Base-by-base conservation (phyloP, 2,797 vertebrate genomes). In the Poecilia wingei region DNA sequence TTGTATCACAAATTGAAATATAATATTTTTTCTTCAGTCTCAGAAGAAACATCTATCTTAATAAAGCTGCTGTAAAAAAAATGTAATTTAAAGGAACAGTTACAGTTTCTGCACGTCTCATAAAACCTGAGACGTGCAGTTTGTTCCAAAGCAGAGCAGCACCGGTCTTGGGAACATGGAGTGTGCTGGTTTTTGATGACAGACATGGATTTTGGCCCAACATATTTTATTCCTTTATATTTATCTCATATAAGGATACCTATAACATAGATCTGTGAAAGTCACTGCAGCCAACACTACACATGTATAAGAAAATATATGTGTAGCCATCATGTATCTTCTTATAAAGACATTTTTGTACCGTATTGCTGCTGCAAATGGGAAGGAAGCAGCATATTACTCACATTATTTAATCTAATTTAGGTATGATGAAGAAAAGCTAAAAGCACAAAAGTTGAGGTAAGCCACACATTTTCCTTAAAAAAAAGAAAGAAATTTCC, bases 371-470 rank as follows among this genome's bases (percentile, higher is more conserved):
- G 36, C 20, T 28, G 79, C 6, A 5, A 31, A 16, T 78, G 72
- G 49, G 72, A 8, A 81, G 71, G 46, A 45, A 41, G 61, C 14
- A 7, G 18, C 9, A 61, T 25, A 72, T 72, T 31, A 47, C 14
- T 49, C 18, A 39, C 2, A 43, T 74, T 77, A 61, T 82, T 10
- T 75, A n/a, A 68, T 4, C 41, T 79, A n/a, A 70, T 79, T 80
- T 70, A 99, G 98, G 76, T 99, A 96, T 0, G 97, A 99, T 43
- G 97, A 99, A 4, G 98, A 99, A 87, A 96, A 97, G 88, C 93
- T 96, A 78, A 96, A 94, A 93, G 92, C 95, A 74, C 97, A 97
- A 57, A 97, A 92, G 84, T 96, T 97, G 92, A 97, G 97, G 98
- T 98, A 87, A 89, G 90, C 22, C 12, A 10, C 2, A 51, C 1